Percentiles rank a stretch among this genome's conserved stretches.
Evolutionary conservation across 2,797 vertebrate genomes (phyloP).

Genomic region (Psittacula echo): DNA sequence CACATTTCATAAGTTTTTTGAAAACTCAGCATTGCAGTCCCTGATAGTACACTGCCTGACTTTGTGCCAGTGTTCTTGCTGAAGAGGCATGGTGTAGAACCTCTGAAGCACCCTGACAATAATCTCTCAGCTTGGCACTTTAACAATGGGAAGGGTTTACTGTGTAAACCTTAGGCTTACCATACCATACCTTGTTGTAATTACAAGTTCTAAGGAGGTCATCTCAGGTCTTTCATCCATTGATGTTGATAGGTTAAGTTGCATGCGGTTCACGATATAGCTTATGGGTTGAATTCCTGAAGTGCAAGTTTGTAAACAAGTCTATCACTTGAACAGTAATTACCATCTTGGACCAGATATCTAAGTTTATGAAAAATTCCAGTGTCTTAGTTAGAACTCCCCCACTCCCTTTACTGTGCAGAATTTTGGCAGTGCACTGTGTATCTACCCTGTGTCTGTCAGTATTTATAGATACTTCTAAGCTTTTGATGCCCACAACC

Average conservation of each 20-base stretch:
- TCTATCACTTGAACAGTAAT: not conserved
- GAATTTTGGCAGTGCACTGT: not conserved
- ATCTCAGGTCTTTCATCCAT: not conserved
- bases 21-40: not conserved
- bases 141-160: not conserved
- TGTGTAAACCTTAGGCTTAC: not conserved
- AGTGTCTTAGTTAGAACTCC: not conserved
- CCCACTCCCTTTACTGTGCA: not conserved
- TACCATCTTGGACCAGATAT: not conserved
- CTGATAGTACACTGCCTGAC: not conserved
- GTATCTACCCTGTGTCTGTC: not conserved
- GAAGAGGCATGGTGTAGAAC: not conserved
- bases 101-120: not conserved
- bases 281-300: not conserved
- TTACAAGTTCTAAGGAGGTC: conserved; percentile 14
- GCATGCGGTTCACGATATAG: not conserved
- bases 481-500: not conserved
- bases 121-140: not conserved
- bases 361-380: not conserved
- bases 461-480: conserved; percentile 36
- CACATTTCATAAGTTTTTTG: not conserved
- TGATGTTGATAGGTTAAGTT: not conserved
- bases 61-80: not conserved
- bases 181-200: conserved; percentile 7
- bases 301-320: not conserved